Evolutionary conservation across 2,113 vertebrate species (phyloP), one percentile per base, ranked within the genome.

Genomic region (Carassius auratus): DNA sequence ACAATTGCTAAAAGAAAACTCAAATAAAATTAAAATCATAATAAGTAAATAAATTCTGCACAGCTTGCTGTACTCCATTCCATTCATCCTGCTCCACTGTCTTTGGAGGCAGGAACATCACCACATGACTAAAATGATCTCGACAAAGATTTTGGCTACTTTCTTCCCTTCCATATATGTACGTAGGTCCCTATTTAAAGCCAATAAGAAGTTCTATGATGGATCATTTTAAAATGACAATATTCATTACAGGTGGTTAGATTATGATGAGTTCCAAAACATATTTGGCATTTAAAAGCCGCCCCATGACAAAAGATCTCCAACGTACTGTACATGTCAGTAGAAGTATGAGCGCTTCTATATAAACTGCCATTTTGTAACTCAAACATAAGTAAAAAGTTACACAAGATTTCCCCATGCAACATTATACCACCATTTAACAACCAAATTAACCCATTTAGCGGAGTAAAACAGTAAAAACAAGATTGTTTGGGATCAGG

Each of bases 1-100:
- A 96, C 94, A 92, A 95, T 93, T 94, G 95, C 95, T 95, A 96
- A 95, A 96, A 94, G 92, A 96, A 96, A 96, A 96, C 91, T 94
- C 95, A 94, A 93, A 94, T 92, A 91, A 95, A 94, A 93, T 89
- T 87, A 90, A 94, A 94, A 91, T 88, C 52, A 93, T 90, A 91
- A 93, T 84, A 91, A 87, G 30, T 30, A 91, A 93, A 88, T 91
- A 88, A 93, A 94, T 93, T 95, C 96, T 94, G 96, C 96, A 96
- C 93, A 92, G 92, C 90, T 93, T 90, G 92, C 87, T 92, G 92
- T 81, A 89, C 91, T 93, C 92, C 87, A 76, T 69, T 68, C 71
- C 81, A 85, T 74, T 82, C 84, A 45, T 82, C 84, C 85, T 75
- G 87, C 84, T 81, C 50, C 78, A 74, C 64, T 66, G 76, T 83